Evolutionary conservation across 2,888 invertebrate species (phyloP), one percentile per base, ranked within the genome.

Genomic region (Chrysolina haemoptera): DNA sequence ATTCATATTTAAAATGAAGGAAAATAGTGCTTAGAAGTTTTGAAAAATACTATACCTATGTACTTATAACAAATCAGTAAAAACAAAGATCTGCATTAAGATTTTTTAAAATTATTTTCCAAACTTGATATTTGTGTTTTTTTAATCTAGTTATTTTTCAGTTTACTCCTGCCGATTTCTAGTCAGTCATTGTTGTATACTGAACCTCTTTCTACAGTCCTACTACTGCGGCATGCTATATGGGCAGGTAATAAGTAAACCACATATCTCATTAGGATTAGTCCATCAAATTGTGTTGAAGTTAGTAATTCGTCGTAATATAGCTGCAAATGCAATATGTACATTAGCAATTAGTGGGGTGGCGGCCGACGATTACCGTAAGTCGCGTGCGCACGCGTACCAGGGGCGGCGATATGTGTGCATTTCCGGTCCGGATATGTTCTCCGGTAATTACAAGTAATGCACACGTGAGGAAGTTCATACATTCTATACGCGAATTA

Each of bases 371-470:
- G 73, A 40, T 50, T 68, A 62, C 63, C 71, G 80, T 80, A 79
- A 80, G 81, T 83, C 80, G 84, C 79, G 84, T 82, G 83, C 82
- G 84, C 83, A 82, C 79, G 82, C 83, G 85, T 83, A 74, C 74
- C 78, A 16, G 80, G 79, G 83, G 84, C 84, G 81, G 85, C 82
- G 78, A 82, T 68, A 68, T 65, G 66, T 68, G 46, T 85, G 85
- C 86, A 87, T 86, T 87, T 88, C 88, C 88, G 86, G 76, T 78
- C 81, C 86, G 87, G 87, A 87, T 84, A 86, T 87, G 85, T 84
- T 82, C 83, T 84, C 87, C 87, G 87, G 87, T 88, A 88, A 87
- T 88, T 88, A 87, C 86, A 85, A 86, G 83, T 86, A 87, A 87
- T 85, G 84, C 85, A 85, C 85, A 85, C 82, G 86, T 84, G 83